Conservation (phyloP, 2,113 vertebrate species). For the Tiliqua scincoides region DNA sequence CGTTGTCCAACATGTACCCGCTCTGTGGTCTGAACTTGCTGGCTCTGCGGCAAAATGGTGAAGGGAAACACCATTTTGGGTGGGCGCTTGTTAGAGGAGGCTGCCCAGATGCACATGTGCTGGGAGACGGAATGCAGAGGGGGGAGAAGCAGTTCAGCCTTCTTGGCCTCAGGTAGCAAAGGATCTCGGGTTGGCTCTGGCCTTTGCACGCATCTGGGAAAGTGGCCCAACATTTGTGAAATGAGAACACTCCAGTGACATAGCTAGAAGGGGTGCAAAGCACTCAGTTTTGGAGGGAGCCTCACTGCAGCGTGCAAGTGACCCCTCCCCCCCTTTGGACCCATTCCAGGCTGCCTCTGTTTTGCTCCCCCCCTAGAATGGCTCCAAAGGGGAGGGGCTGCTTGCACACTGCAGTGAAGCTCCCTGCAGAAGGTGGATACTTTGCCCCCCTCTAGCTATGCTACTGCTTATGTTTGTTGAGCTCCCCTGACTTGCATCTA, state of each 20-base stretch:
- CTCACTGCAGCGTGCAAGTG: too few relatives aligned
- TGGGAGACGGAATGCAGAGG: too few relatives aligned
- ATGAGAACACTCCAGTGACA: neutral
- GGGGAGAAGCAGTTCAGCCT: neutral
- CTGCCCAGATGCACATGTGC: neutral
- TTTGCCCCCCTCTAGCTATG: too few relatives aligned
- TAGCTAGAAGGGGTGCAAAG: too few relatives aligned
- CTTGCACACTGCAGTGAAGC: too few relatives aligned
- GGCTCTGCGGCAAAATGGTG: neutral
- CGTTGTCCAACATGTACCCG: neutral
- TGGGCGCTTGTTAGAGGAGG: neutral
- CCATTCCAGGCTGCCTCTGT: too few relatives aligned
- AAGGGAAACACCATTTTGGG: neutral
- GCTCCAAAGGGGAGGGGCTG: too few relatives aligned
- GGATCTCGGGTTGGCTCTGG: neutral
- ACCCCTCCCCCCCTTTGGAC: too few relatives aligned
- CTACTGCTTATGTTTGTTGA: neutral
- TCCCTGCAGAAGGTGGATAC: too few relatives aligned
- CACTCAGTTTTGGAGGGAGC: too few relatives aligned
- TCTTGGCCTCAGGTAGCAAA: neutral
- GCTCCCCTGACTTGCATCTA: neutral
- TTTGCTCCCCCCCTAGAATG: too few relatives aligned
- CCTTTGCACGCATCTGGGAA: neutral
- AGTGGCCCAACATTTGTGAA: neutral
- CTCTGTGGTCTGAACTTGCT: neutral